Base-by-base conservation (phyloP, 2,113 vertebrate species). In the Silurus meridionalis region DNA sequence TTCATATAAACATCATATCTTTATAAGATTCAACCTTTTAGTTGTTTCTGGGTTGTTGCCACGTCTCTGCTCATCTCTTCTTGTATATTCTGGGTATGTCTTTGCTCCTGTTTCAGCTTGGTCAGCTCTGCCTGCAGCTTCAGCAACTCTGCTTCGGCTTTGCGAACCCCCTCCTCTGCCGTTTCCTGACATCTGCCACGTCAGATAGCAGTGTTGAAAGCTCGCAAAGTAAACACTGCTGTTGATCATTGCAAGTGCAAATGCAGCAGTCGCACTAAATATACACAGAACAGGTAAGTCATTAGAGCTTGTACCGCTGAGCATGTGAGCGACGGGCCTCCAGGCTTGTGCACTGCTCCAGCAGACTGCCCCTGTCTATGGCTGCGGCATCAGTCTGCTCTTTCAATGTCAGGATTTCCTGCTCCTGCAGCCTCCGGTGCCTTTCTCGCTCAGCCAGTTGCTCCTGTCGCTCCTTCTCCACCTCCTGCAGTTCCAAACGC, bases 361-460 rank as follows among this genome's bases (percentile, higher is more conserved):
- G 88, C 2, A 96, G 93, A 55, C 89, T 90, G 55, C 91, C 91
- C 90, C 94, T 95, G 63, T 96, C 92, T 9, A 83, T 90, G 79
- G 1, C 89, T 89, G 96, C 69, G 25, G 91, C 75, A 48, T 94
- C 80, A 0, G 94, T 69, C 52, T 15, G 88, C 0, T 84, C 91
- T 6, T 93, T 94, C 81, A 96, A 71, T 0, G 85, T 0, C 0
- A 75, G 91, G 79, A 86, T 87, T 19, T 95, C 92, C 5, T 92
- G 91, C 88, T 95, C 89, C 0, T 95, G 91, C 2, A 94, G 91
- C 63, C 94, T 92, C 37, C 93, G 92, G 90, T 96, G 95, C 89
- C 92, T 80, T 0, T 96, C 94, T 0, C 89, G 86, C 60, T 96
- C 94, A 64, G 90, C 93, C 28, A 88, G 92, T 88, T 95, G 95